Evolutionary conservation across 2,888 invertebrate species (phyloP).

Genomic region (Diachrysia chrysitis): DNA sequence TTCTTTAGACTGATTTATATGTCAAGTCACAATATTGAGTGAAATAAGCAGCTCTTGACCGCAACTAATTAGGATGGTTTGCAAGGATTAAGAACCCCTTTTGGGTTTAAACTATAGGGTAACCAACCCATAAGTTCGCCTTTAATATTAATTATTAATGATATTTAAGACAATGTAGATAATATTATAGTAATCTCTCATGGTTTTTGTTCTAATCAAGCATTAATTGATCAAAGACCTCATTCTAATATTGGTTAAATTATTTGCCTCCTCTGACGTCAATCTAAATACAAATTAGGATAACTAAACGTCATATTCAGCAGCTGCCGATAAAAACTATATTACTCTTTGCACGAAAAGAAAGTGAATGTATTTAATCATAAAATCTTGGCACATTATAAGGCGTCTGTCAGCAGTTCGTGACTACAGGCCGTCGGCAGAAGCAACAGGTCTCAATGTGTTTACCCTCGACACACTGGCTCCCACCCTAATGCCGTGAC

Average conservation of each 20-base stretch:
- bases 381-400: conserved; percentile 42
- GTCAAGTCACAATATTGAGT: neutral
- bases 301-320: no score
- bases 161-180: neutral
- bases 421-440: conserved; percentile 11
- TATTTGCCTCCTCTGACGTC: neutral
- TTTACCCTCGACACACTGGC: conserved; percentile 35
- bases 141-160: neutral
- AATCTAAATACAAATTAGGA: neutral
- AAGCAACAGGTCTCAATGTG: conserved; percentile 55
- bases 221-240: neutral
- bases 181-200: no score
- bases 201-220: no score
- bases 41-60: neutral
- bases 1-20: neutral
- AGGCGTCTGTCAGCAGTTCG: conserved; percentile 33
- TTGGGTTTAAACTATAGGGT: neutral
- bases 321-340: no score
- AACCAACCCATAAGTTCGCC: neutral
- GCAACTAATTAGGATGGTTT: neutral
- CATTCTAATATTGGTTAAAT: neutral
- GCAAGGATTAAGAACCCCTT: neutral
- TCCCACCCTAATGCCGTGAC: conserved; percentile 41
- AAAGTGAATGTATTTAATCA: conserved; percentile 51
- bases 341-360: no score